These are phyloP conservation scores for Promerops cafer DNA, from an alignment of 2,113 vertebrate species.

Conservation along the genomic window DNA sequence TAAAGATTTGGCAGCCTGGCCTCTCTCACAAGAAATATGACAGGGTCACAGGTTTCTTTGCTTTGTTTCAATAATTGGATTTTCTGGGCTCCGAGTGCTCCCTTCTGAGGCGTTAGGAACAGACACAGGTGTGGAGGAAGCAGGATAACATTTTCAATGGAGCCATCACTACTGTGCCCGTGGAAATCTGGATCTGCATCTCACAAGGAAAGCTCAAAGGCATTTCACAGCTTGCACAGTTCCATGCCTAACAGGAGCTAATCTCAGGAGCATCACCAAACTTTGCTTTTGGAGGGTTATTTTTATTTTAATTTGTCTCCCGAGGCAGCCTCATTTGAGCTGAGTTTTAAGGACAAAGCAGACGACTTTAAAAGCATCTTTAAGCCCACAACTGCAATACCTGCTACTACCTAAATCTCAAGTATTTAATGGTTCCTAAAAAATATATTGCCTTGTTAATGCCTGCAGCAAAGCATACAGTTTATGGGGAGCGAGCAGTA, in stretches of 20 bases:
- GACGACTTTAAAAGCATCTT: conserved; percentile 43
- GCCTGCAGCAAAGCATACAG: conserved; percentile 44
- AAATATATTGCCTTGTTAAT: conserved; percentile 64
- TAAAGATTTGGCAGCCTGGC: not conserved
- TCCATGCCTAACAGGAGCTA: not conserved
- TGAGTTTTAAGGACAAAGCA: conserved; percentile 31
- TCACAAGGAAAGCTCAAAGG: conserved; percentile 26
- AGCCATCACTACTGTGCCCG: not conserved
- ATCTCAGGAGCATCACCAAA: conserved; percentile 14
- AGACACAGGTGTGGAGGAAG: not conserved
- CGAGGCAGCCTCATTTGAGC: conserved; percentile 20
- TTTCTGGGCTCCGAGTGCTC: not conserved
- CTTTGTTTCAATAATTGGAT: not conserved
- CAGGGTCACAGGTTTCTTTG: not conserved
- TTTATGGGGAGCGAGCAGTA: conserved; percentile 49
- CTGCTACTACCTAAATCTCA: conserved; percentile 51
- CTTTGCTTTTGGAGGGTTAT: not conserved
- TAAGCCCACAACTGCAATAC: conserved; percentile 4
- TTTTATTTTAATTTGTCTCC: conserved; percentile 56
- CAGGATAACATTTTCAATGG: not conserved
- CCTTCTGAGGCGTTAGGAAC: not conserved
- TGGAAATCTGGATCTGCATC: not conserved
- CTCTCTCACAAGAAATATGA: not conserved
- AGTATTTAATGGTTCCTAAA: conserved; percentile 63
- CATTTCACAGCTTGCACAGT: not conserved